Percentiles rank a stretch among this genome's conserved stretches.
Conservation (phyloP, 2,113 vertebrate genomes). For the Megaceryle maxima region DNA sequence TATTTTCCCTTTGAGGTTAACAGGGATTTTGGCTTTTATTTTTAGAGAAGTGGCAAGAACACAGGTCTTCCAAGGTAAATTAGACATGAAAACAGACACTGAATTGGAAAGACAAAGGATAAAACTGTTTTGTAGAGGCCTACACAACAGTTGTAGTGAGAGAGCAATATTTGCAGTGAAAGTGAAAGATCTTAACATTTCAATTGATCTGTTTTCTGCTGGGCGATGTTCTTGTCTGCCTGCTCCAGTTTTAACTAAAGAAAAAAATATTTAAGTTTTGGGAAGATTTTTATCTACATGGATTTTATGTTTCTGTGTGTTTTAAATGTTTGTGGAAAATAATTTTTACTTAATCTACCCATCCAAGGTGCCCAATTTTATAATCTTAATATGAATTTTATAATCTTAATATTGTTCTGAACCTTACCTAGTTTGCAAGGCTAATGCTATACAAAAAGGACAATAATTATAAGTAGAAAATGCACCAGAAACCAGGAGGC, state of each 20-base stretch:
- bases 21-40: not conserved
- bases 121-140: not conserved
- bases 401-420: not conserved
- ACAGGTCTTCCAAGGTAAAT: not conserved
- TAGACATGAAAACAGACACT: not conserved
- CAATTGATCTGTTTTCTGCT: not conserved
- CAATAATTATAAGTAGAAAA: not conserved
- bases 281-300: not conserved
- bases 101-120: not conserved
- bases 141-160: not conserved
- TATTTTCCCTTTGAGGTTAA: not conserved
- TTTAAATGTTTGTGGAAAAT: not conserved
- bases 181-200: not conserved
- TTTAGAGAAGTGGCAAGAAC: not conserved
- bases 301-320: not conserved
- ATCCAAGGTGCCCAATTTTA: not conserved
- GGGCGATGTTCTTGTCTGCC: not conserved
- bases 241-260: not conserved
- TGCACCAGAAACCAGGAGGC: not conserved
- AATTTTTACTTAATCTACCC: not conserved
- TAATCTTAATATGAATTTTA: not conserved
- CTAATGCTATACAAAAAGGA: constrained; percentile 2
- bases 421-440: not conserved
- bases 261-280: not conserved
- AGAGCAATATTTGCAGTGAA: not conserved